phyloP scores from a whole-genome alignment of 2,113 vertebrate genomes.

The Camelus bactrianus region DNA sequence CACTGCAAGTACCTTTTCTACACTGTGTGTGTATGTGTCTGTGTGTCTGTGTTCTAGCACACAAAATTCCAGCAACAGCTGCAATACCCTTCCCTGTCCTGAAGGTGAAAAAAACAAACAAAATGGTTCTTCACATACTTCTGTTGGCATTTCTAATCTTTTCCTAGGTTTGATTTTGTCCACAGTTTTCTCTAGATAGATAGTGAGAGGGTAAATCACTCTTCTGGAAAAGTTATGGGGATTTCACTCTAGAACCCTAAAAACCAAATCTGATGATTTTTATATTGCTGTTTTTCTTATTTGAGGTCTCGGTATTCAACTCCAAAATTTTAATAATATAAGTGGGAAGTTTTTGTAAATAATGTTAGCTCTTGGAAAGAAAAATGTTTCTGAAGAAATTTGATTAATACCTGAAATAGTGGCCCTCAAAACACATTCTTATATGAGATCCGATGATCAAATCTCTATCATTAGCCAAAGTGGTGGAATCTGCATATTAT shows the following conservation, averaged over 20 bases:
- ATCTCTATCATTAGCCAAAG: constrained; percentile 29
- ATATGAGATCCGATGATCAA: constrained; percentile 10
- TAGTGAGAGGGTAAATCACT: not conserved
- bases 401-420: constrained; percentile 1
- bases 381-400: constrained; percentile 23
- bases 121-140: not conserved
- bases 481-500: not conserved
- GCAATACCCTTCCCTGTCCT: not conserved
- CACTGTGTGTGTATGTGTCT: not conserved
- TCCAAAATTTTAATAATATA: not conserved
- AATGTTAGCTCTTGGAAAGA: not conserved
- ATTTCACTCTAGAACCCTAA: not conserved
- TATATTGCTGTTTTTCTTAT: not conserved
- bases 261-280: not conserved
- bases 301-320: not conserved
- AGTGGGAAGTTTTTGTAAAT: constrained; percentile 21
- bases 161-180: constrained; percentile 22
- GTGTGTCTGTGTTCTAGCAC: not conserved
- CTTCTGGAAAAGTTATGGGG: not conserved
- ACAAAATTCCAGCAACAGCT: constrained; percentile 12
- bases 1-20: constrained; percentile 44
- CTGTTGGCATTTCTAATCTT: constrained; percentile 47
- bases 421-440: not conserved
- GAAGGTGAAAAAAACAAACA: not conserved
- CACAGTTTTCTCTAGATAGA: not conserved